Evolutionary conservation across 2,888 invertebrate genomes (phyloP), one percentile per base, ranked within the genome.

Genomic region (Ormyrus nitidulus): DNA sequence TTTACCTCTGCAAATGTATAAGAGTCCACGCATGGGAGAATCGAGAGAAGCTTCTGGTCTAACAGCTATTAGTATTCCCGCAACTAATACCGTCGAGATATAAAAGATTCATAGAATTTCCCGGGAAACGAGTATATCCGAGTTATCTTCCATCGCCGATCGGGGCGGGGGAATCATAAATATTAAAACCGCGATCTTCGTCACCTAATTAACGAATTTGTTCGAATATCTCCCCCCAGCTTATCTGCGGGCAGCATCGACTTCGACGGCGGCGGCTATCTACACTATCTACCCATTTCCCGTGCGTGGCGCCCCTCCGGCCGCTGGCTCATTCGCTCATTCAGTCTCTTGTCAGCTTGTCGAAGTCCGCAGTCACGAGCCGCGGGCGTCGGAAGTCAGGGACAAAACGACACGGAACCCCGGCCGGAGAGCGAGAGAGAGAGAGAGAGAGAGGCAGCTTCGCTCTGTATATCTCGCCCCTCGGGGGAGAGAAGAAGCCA

Each of bases 401-500:
- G 79, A 75, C 74, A 83, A 79, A 83, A 83, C 82, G 82, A 75
- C 75, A 11, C 68, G 61, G 71, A 54, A 46, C 70, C 54, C 19
- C 11, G 49, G 1, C 19, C 19, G n/a, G n/a, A 53, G 7, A 58
- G 34, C 61, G 51, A 61, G 51, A 59, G 58, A 59, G n/a, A 49
- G 71, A 48, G 65, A 49, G 56, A 54, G 56, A 46, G 54, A 65
- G 72, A 62, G 49, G 59, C 62, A 9, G 44, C n/a, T 56, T 11
- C 68, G 65, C 66, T 73, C 61, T 68, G 62, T 54, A 68, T 68
- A 64, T 34, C 62, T 61, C 34, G 62, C 65, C 74, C 64, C 64
- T 59, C 46, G 61, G 34, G 70, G 79, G 81, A 70, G 72, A 81
- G 69, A 77, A 79, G 77, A 83, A 80, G 81, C 79, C 82, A 73